These are phyloP conservation scores for Bombylius discolor DNA, from an alignment of 2,888 invertebrate species.

Conservation along the genomic window DNA sequence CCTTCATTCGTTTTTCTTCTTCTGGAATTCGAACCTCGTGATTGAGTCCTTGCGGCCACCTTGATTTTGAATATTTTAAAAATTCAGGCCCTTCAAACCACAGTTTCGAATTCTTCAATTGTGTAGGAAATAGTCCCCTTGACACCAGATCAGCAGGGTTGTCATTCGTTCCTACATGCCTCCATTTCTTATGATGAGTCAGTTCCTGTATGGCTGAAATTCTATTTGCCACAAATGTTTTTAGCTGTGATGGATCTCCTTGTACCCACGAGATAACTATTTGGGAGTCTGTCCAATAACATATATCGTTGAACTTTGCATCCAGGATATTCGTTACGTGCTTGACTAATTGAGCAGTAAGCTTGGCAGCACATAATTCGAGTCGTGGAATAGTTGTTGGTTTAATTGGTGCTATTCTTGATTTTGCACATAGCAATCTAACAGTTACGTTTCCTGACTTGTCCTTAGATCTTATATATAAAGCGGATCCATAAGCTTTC, in stretches of 20 bases:
- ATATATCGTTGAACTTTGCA: not conserved
- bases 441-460: constrained; percentile 5
- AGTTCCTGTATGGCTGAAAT: constrained; percentile 10
- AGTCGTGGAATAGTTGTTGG: constrained; percentile 15
- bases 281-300: not conserved
- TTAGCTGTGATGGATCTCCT: not conserved
- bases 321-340: not conserved
- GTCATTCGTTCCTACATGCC: constrained; percentile 7
- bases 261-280: constrained; percentile 12
- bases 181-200: constrained; percentile 3
- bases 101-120: constrained; percentile 3
- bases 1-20: not conserved
- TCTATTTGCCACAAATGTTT: constrained; percentile 13
- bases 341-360: not conserved
- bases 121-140: constrained; percentile 9
- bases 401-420: constrained; percentile 12
- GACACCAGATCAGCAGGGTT: constrained; percentile 15
- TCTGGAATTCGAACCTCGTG: not conserved
- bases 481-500: constrained; percentile 2
- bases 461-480: constrained; percentile 1
- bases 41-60: not conserved
- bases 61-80: not conserved
- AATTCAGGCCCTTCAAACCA: constrained; percentile 15
- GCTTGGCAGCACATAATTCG: constrained; percentile 13
- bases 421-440: constrained; percentile 7